phyloP scores from a whole-genome alignment of 2,888 invertebrate genomes.

The Brachynemurus nebulosus region DNA sequence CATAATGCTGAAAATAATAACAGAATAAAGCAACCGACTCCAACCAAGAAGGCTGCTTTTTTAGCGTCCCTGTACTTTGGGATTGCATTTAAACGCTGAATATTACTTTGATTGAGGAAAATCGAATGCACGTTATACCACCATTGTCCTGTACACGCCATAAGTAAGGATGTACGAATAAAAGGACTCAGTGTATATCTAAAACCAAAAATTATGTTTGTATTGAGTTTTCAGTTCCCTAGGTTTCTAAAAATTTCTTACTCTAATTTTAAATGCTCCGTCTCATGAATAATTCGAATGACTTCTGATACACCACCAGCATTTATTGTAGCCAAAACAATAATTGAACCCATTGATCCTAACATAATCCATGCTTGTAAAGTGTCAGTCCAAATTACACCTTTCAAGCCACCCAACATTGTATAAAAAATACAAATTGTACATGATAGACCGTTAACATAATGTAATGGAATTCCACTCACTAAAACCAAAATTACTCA shows the following conservation, averaged over 20 bases:
- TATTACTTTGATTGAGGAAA: background rate
- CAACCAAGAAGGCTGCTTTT: background rate
- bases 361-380: background rate
- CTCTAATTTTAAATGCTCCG: background rate
- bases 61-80: background rate
- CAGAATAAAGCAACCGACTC: background rate
- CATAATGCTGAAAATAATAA: background rate
- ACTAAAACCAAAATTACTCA: too few species aligned
- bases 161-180: background rate
- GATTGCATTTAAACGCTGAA: background rate
- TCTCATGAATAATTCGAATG: background rate
- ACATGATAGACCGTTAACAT: background rate
- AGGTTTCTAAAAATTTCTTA: too few species aligned
- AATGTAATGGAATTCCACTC: background rate
- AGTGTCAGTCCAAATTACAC: background rate
- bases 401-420: background rate
- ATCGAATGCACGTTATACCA: background rate
- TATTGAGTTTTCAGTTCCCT: too few species aligned
- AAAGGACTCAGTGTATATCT: background rate
- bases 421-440: background rate
- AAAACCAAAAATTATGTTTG: too few species aligned
- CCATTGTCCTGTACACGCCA: background rate
- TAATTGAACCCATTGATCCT: background rate
- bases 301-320: background rate
- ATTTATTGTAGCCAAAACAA: background rate